Evolutionary conservation across 2,888 invertebrate genomes (phyloP), one percentile per base, ranked within the genome.

Genomic region (Polyommatus iphigenia): DNA sequence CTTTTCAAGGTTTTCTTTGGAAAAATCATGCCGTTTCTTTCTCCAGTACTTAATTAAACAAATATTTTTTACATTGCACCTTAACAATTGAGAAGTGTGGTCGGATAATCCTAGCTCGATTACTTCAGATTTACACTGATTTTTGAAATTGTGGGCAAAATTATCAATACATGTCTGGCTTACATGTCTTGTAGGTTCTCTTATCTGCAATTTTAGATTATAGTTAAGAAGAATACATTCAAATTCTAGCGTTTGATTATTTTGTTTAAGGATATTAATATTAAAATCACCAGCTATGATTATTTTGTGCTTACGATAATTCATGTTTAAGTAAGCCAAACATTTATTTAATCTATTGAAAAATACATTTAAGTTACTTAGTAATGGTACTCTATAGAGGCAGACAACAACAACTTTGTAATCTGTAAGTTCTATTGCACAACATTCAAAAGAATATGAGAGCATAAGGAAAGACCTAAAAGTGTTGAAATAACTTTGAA

Each of bases 71-170:
- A 71, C 5, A 0, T 29, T 29, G 32, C 71, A 71, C 5, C 32
- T 15, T 32, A 71, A 32, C 2, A 71, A 32, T 32, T 71, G 71
- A 32, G 71, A 3, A 71, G 71, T 24, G 24, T 71, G 71, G 18
- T 71, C 71, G 24, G 71, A 71, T 13, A 71, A 71, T 71, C 24
- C 71, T 2, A 71, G 18, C 32, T 71, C 71, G 8, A 20, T 71
- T 24, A 71, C 71, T 71, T 71, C 71, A 71, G 71, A 24, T 67
- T 67, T 71, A 71, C 71, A 71, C 8, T 3, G 6, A 32, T 71
- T 71, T 32, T 71, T 71, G 1, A 71, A 71, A 71, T 71, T 71
- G n/a, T 71, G 71, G 8, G 71, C 71, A 71, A 57, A 57, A n/a
- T 57, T 18, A 57, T n/a, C 57, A 41, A 41, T 41, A 41, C 36